These are phyloP conservation scores for Pseudococcus viburni DNA, from an alignment of 2,888 invertebrate genomes.

Conservation along the genomic window DNA sequence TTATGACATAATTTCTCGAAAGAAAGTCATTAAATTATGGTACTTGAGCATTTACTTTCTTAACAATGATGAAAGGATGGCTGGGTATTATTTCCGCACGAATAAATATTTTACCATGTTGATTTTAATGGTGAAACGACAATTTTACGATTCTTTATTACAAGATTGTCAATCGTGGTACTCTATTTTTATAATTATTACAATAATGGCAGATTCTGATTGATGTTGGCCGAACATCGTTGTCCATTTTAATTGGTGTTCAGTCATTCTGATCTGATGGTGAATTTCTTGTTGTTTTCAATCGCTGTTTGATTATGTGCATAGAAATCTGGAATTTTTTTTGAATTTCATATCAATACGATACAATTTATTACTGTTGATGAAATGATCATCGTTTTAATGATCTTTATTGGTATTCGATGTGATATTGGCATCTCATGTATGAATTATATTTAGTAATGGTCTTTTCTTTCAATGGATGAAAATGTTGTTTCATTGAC, in stretches of 20 bases:
- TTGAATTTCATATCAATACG: background rate
- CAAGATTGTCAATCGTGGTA: slow-evolving; percentile 7
- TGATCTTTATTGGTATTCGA: background rate
- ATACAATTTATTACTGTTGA: background rate
- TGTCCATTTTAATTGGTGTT: slow-evolving; percentile 38
- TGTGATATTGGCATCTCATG: background rate
- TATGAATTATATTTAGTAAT: background rate
- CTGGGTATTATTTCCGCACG: background rate
- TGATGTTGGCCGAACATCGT: slow-evolving; percentile 8
- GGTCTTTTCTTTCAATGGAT: background rate
- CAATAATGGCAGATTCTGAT: slow-evolving; percentile 20
- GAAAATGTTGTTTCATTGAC: background rate
- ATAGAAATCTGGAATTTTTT: slow-evolving; percentile 4
- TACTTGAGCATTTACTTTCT: background rate
- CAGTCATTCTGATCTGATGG: background rate
- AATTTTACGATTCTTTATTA: background rate
- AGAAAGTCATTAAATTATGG: background rate
- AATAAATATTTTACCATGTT: slow-evolving; percentile 26
- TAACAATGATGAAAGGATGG: background rate
- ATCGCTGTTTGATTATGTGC: background rate
- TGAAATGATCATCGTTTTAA: background rate
- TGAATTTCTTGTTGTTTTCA: background rate
- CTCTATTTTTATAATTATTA: slow-evolving; percentile 28
- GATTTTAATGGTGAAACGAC: slow-evolving; percentile 27
- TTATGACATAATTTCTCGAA: background rate